A percentile compares a stretch with the other conserved stretches of the same genome.
Evolutionary conservation across 2,797 vertebrate species (phyloP).

Genomic region (Pangasius krempfi): DNA sequence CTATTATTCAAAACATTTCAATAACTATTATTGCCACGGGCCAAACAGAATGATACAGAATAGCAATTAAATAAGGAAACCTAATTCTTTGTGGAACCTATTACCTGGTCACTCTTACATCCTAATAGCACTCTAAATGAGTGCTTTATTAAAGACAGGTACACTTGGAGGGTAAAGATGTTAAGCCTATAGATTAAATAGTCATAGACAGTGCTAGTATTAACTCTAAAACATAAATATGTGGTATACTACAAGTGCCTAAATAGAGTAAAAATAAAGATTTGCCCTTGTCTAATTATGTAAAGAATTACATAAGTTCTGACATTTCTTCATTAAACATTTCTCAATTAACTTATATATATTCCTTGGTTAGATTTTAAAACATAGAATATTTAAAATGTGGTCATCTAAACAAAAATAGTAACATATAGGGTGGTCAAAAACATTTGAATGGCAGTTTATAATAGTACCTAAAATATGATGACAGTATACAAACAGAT

Average conservation of each 20-base stretch:
- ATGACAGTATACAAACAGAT: background rate
- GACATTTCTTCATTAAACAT: background rate
- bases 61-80: background rate
- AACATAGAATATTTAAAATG: background rate
- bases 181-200: background rate
- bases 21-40: background rate
- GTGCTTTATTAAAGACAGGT: background rate
- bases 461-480: background rate
- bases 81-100: background rate
- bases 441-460: background rate
- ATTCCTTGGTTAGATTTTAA: background rate
- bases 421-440: background rate
- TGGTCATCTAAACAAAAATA: background rate
- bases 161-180: background rate
- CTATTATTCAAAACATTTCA: background rate
- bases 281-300: background rate
- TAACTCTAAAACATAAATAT: background rate
- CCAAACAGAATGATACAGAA: background rate
- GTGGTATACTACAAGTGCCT: background rate
- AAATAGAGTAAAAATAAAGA: background rate
- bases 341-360: background rate
- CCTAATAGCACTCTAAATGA: background rate
- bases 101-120: background rate
- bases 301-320: background rate
- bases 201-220: background rate